Percentiles rank a stretch among this genome's conserved stretches.
Evolutionary conservation across 2,113 vertebrate genomes (phyloP).

Genomic region (Nesogale talazaci): DNA sequence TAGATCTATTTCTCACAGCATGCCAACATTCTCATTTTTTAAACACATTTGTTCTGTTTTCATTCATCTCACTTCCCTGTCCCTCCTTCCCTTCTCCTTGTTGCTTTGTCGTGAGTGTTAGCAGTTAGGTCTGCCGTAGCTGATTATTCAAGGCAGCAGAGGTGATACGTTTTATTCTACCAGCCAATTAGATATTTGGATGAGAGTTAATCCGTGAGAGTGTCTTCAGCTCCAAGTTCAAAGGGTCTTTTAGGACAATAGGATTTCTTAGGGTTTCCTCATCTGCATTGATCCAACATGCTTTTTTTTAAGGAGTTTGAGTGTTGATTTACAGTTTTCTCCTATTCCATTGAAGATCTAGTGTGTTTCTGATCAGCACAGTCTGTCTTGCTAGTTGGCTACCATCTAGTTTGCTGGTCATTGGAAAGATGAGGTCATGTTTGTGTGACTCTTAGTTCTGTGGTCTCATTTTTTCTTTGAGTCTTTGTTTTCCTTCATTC

Average conservation of each 20-base stretch:
- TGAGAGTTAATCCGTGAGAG: no score
- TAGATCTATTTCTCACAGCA: background rate
- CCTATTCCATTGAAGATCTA: background rate
- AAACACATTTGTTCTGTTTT: no score
- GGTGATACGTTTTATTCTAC: background rate
- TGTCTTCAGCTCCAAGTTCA: background rate
- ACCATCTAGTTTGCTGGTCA: background rate
- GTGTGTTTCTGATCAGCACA: background rate
- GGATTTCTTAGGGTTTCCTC: background rate
- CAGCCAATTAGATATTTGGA: no score
- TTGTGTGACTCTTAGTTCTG: background rate
- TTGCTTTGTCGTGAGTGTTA: background rate
- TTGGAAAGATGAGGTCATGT: background rate
- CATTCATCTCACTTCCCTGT: no score
- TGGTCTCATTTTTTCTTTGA: background rate
- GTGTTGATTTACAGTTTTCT: background rate
- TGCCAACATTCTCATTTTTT: background rate
- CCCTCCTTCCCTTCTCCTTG: background rate
- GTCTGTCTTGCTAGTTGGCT: background rate
- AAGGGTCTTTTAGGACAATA: background rate
- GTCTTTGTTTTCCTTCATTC: background rate
- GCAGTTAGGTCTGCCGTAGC: background rate
- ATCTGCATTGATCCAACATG: background rate
- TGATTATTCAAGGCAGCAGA: background rate
- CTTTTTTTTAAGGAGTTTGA: background rate